These are phyloP conservation scores for Ameiurus melas DNA, from an alignment of 2,113 vertebrate species.

Conservation along the genomic window DNA sequence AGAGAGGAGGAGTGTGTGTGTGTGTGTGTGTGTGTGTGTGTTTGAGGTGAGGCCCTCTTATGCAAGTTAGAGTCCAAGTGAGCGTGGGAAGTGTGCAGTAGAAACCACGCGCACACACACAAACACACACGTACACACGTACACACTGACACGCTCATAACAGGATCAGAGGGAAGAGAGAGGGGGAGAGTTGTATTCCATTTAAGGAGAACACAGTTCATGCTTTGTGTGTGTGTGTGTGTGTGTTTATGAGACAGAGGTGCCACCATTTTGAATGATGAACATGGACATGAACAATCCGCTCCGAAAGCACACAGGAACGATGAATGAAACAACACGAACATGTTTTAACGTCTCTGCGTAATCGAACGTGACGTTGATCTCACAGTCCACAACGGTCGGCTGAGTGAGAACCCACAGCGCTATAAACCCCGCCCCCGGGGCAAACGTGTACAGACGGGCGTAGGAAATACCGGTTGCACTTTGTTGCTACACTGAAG, in stretches of 20 bases:
- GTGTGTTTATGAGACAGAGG: background rate
- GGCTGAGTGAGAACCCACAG: background rate
- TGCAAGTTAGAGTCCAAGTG: constrained; percentile 56
- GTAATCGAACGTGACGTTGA: background rate
- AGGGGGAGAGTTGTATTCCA: constrained; percentile 34
- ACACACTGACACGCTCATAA: constrained; percentile 3
- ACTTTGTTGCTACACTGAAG: no score
- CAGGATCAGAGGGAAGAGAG: constrained; percentile 29
- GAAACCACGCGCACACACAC: constrained; percentile 40
- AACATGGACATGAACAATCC: background rate
- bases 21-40: constrained; percentile 25
- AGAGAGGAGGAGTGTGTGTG: constrained; percentile 2
- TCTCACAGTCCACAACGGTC: background rate
- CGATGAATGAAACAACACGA: background rate
- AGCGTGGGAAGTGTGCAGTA: constrained; percentile 52
- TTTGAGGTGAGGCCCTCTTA: constrained; percentile 53
- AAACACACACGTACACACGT: constrained; percentile 32
- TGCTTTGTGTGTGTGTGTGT: background rate
- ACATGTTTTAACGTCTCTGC: background rate
- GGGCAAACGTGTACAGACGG: background rate
- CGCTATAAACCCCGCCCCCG: background rate
- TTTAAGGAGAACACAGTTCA: constrained; percentile 39
- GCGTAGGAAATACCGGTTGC: background rate
- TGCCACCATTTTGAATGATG: constrained; percentile 26
- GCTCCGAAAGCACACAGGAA: background rate